phyloP scores from a whole-genome alignment of 2,888 invertebrate genomes.

The Octonoba sinensis region DNA sequence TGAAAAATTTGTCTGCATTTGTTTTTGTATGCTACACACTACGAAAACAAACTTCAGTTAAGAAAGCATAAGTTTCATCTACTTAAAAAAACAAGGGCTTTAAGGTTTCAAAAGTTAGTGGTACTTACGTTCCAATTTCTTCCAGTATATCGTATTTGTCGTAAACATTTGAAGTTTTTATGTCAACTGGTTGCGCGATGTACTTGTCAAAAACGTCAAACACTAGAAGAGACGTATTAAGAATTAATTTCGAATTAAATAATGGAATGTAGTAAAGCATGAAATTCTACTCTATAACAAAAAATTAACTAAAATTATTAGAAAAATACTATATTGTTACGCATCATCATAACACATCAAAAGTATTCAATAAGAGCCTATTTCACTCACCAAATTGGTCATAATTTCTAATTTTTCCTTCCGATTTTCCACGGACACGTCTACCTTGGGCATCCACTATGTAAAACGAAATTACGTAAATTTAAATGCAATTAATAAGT shows the following conservation, averaged over 20 bases:
- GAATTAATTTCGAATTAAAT: not conserved
- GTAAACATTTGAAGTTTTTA: conserved; percentile 93
- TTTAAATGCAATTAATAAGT: not conserved
- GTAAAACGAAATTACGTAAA: not conserved
- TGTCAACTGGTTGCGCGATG: conserved; percentile 82
- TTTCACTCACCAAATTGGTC: conserved; percentile 80
- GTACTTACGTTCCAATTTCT: conserved; percentile 84
- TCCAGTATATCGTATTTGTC: conserved; percentile 98
- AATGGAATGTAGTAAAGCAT: not conserved
- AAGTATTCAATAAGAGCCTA: not conserved
- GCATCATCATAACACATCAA: too few species aligned
- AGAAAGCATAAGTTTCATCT: too few species aligned
- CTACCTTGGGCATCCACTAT: conserved; percentile 72
- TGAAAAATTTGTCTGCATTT: too few species aligned
- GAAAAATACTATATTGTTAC: too few species aligned
- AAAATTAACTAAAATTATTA: too few species aligned
- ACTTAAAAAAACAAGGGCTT: too few species aligned
- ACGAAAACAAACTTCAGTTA: too few species aligned
- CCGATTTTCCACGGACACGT: conserved; percentile 89
- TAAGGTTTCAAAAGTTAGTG: too few species aligned
- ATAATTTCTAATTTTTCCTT: conserved; percentile 85
- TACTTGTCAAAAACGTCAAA: conserved; percentile 62
- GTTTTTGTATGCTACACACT: too few species aligned
- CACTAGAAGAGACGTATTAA: conserved; percentile 67
- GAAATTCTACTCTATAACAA: not conserved